Evolutionary conservation across 2,113 vertebrate species (phyloP).

Genomic region (Muntiacus reevesi): DNA sequence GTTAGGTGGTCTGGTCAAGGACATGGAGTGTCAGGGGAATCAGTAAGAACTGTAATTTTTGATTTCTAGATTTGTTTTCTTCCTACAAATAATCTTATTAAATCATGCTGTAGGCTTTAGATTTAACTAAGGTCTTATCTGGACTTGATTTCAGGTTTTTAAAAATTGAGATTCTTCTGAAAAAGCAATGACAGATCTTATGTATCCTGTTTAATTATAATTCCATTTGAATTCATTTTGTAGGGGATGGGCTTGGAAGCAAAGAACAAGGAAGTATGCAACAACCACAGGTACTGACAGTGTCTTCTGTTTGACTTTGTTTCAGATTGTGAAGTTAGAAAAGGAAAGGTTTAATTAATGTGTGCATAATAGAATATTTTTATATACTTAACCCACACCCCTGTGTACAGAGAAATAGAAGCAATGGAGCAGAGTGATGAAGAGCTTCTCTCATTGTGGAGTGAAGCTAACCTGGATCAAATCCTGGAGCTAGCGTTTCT

Average conservation of each 20-base stretch:
- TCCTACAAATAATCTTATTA: neutral
- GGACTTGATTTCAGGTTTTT: neutral
- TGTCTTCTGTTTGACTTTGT: neutral
- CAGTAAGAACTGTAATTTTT: neutral
- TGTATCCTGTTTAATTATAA: neutral
- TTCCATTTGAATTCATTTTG: conserved; percentile 58
- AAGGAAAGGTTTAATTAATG: neutral
- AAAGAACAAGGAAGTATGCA: conserved; percentile 72
- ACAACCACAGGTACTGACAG: conserved; percentile 75
- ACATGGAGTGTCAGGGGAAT: neutral
- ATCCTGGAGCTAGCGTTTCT: neutral
- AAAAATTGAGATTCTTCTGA: neutral
- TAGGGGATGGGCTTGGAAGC: conserved; percentile 78
- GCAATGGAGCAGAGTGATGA: neutral
- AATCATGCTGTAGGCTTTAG: neutral
- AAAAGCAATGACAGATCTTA: neutral
- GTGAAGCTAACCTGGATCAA: neutral
- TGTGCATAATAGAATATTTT: neutral
- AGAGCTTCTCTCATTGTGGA: neutral
- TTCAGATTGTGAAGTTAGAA: neutral
- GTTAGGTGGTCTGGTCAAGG: neutral
- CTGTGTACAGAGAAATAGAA: neutral
- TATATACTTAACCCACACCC: neutral
- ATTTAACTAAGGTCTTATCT: neutral
- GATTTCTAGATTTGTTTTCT: neutral